Evolutionary conservation across 2,113 vertebrate species (phyloP).

Genomic region (Heliornis fulica): DNA sequence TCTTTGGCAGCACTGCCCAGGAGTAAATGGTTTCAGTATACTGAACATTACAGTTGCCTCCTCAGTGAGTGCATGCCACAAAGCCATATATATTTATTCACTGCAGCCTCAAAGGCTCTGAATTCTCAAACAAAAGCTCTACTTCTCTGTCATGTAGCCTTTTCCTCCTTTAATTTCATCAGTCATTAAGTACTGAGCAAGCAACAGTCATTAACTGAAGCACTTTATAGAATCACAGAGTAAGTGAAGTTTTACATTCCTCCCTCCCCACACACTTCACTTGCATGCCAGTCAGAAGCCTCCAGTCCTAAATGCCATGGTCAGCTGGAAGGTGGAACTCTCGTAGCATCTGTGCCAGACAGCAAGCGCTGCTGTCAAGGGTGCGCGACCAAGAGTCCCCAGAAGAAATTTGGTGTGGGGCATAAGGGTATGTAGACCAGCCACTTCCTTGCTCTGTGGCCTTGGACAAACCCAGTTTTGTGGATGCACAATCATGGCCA

Average conservation of each 20-base stretch:
- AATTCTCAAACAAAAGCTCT: neutral
- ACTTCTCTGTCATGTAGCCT: neutral
- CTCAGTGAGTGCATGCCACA: neutral
- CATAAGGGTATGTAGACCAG: neutral
- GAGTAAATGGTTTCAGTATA: neutral
- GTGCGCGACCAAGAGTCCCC: rapidly evolving
- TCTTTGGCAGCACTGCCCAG: neutral
- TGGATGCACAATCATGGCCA: rapidly evolving
- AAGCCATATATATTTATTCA: neutral
- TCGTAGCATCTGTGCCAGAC: neutral
- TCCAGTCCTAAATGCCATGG: neutral
- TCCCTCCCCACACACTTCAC: neutral
- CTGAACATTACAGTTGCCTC: neutral
- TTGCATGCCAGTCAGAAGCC: neutral
- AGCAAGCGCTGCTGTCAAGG: rapidly evolving
- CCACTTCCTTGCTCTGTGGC: neutral
- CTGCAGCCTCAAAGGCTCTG: neutral
- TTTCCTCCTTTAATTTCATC: neutral
- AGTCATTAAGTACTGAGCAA: neutral
- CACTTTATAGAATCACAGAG: neutral
- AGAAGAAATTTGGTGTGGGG: neutral
- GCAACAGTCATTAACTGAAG: rapidly evolving
- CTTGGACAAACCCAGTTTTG: neutral
- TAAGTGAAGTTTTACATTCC: neutral
- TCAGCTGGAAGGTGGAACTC: neutral